Conservation (phyloP, 2,113 vertebrate species). For the Carassius auratus region DNA sequence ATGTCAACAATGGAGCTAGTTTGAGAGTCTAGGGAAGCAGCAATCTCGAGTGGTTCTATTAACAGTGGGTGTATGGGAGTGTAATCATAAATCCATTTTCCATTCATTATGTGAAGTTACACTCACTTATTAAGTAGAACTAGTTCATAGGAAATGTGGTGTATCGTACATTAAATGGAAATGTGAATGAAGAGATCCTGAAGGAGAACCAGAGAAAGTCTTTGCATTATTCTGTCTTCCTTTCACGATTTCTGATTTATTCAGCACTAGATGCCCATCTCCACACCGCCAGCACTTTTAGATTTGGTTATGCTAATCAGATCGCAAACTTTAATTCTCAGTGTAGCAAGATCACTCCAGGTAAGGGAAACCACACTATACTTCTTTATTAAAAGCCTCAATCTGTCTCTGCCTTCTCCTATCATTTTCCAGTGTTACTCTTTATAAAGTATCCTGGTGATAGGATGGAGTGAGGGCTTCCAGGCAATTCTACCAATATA, state of each 20-base stretch:
- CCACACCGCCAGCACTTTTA: constrained; percentile 1
- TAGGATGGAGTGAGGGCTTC: constrained; percentile 19
- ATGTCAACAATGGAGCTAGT: not conserved
- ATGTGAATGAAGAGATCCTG: not conserved
- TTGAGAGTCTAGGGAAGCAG: not conserved
- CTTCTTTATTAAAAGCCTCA: constrained; percentile 50
- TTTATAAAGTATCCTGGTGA: constrained; percentile 7
- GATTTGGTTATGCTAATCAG: constrained; percentile 51
- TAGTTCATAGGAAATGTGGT: not conserved
- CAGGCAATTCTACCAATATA: not conserved
- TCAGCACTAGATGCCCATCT: constrained; percentile 17
- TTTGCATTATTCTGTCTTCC: not conserved
- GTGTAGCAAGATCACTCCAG: constrained; percentile 37
- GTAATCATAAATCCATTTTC: not conserved
- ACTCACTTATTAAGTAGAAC: not conserved
- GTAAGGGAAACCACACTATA: constrained; percentile 40
- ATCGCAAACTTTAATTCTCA: constrained; percentile 28
- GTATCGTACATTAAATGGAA: not conserved
- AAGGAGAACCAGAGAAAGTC: not conserved
- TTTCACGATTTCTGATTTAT: constrained; percentile 17
- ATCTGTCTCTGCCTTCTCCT: constrained; percentile 4
- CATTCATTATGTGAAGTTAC: not conserved
- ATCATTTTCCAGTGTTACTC: constrained; percentile 1
- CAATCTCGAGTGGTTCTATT: not conserved
- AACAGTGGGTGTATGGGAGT: not conserved